Evolutionary conservation across 1,140 invertebrate species (phyloP).

Genomic region (Hyles euphorbiae): DNA sequence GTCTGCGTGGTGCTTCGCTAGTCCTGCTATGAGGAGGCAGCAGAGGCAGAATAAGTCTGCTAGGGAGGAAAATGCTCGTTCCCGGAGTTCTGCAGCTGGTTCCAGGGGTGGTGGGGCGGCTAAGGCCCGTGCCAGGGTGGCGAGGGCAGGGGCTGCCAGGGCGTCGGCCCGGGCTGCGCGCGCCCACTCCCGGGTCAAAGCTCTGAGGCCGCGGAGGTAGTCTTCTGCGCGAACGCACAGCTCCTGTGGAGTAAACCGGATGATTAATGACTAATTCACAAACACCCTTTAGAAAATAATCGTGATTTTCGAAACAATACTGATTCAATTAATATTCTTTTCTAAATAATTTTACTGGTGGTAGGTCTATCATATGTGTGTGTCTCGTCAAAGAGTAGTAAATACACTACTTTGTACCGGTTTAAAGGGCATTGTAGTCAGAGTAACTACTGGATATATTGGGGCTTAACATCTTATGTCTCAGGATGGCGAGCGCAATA

Average conservation of each 20-base stretch:
- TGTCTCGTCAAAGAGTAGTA: no score
- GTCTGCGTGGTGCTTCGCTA: slow-evolving; percentile 77
- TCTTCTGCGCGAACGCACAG: slow-evolving; percentile 92
- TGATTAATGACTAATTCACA: neutral
- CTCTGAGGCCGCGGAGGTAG: slow-evolving; percentile 89
- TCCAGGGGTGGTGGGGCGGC: slow-evolving; percentile 52
- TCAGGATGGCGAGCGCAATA: no score
- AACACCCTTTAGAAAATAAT: neutral
- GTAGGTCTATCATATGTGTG: no score
- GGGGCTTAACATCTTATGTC: no score
- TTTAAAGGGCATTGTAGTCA: no score
- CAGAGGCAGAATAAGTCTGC: slow-evolving; percentile 91
- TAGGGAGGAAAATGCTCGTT: slow-evolving; percentile 89
- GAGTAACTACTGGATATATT: no score
- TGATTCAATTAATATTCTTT: no score
- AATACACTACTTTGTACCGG: no score
- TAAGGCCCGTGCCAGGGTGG: slow-evolving; percentile 54
- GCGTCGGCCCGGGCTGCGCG: slow-evolving; percentile 76
- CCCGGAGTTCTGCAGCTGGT: slow-evolving; percentile 61
- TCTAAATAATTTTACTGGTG: no score
- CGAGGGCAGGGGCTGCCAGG: slow-evolving; percentile 47
- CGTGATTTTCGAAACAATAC: no score
- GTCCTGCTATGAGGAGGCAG: slow-evolving; percentile 87
- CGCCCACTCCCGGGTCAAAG: slow-evolving; percentile 91
- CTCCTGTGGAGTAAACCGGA: slow-evolving; percentile 76